A percentile compares a stretch with the other conserved stretches of the same genome.
Conservation (phyloP, 2,113 vertebrate genomes). For the Nettapus auritus region DNA sequence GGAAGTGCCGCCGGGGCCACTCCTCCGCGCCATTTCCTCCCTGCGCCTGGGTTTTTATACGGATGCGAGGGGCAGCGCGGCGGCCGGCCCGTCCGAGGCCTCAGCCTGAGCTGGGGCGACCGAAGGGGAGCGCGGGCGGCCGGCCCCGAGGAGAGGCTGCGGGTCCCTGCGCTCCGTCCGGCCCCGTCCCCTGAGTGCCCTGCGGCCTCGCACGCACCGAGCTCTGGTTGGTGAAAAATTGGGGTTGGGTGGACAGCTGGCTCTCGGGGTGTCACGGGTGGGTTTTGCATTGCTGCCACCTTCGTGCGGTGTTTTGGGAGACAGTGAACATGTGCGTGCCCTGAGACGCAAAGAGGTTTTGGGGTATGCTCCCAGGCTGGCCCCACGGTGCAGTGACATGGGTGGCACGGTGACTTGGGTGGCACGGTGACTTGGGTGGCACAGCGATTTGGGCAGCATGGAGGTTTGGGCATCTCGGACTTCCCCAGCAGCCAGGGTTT, state of each 20-base stretch:
- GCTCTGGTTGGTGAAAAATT: not conserved
- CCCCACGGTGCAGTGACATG: not conserved
- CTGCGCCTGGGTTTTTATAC: not conserved
- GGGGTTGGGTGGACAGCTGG: not conserved
- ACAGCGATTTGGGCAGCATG: not conserved
- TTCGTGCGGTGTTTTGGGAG: accelerated
- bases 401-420: no score
- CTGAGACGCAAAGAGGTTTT: not conserved
- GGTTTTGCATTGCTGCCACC: not conserved
- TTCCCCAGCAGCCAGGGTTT: not conserved
- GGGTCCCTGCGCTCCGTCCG: not conserved
- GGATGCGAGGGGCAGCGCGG: not conserved
- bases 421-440: no score
- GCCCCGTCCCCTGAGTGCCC: not conserved
- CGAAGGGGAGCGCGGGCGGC: not conserved
- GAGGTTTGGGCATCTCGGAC: not conserved
- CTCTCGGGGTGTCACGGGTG: accelerated
- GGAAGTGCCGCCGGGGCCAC: slow-evolving; percentile 48
- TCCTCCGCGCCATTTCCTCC: slow-evolving; percentile 61
- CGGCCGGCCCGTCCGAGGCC: not conserved
- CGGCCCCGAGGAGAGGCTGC: not conserved
- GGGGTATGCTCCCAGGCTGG: not conserved
- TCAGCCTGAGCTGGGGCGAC: not conserved
- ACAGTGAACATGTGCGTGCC: accelerated
- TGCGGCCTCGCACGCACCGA: not conserved